phyloP scores from a whole-genome alignment of 2,888 invertebrate species.

The Torymus tubicola region DNA sequence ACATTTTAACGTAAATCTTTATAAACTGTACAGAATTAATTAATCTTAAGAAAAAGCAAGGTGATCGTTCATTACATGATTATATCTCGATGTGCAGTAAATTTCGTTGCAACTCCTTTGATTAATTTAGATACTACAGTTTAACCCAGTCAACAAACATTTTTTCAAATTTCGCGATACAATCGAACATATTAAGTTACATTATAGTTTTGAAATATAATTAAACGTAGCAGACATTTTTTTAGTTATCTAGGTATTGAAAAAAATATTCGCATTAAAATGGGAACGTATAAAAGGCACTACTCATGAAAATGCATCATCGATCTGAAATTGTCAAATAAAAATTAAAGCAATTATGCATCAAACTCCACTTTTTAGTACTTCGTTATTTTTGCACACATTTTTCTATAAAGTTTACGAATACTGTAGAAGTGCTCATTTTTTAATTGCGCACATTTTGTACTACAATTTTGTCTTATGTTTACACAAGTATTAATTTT shows the following conservation, averaged over 20 bases:
- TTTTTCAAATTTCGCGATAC: conserved; percentile 22
- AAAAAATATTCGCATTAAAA: conserved; percentile 53
- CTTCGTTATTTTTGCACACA: conserved; percentile 7
- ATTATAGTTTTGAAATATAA: conserved; percentile 26
- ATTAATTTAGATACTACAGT: conserved; percentile 36
- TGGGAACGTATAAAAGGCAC: conserved; percentile 57
- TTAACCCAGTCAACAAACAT: conserved; percentile 25
- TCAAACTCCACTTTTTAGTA: conserved; percentile 8
- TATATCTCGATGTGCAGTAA: conserved; percentile 7
- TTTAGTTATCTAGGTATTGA: conserved; percentile 36
- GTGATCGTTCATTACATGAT: neutral
- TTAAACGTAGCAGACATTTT: conserved; percentile 47
- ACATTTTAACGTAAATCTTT: conserved; percentile 27
- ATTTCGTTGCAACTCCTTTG: conserved; percentile 7
- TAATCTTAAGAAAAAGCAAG: conserved; percentile 5
- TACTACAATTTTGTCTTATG: conserved; percentile 33
- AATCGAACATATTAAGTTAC: conserved; percentile 26
- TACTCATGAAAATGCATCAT: conserved; percentile 54
- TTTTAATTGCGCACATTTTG: conserved; percentile 24
- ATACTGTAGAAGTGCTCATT: conserved; percentile 33
- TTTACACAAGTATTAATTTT: conserved; percentile 26
- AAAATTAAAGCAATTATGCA: conserved; percentile 23
- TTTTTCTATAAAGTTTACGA: conserved; percentile 28
- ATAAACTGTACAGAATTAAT: neutral
- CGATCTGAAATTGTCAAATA: conserved; percentile 44